Conservation (phyloP, 2,797 vertebrate genomes). For the Gymnothorax reevesii region DNA sequence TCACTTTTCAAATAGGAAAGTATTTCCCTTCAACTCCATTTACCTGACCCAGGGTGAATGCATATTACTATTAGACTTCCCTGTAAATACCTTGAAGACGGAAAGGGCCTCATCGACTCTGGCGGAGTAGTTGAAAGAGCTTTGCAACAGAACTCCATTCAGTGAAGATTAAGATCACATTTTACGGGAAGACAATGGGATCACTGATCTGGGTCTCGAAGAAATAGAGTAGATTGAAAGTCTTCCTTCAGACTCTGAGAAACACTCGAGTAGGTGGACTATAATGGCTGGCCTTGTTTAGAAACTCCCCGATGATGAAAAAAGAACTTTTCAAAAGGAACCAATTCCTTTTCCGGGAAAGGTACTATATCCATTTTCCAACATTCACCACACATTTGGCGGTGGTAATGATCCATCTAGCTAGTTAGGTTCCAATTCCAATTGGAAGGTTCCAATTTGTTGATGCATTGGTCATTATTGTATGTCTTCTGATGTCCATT, state of each 20-base stretch:
- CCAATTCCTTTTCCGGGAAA: slow-evolving; percentile 28
- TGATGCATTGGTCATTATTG: slow-evolving; percentile 30
- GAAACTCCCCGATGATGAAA: slow-evolving; percentile 22
- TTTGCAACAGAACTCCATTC: slow-evolving; percentile 66
- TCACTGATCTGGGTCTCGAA: slow-evolving; percentile 62
- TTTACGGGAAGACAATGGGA: slow-evolving; percentile 64
- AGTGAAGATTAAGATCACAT: slow-evolving; percentile 71
- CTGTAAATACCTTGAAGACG: slow-evolving; percentile 34
- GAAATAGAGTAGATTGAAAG: slow-evolving; percentile 62
- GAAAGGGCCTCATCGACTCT: slow-evolving; percentile 56
- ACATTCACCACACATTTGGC: slow-evolving; percentile 31
- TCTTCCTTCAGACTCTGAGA: slow-evolving; percentile 44
- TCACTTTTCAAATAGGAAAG: not conserved
- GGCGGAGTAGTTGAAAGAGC: slow-evolving; percentile 59
- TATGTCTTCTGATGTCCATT: slow-evolving; percentile 25
- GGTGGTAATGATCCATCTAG: slow-evolving; percentile 21
- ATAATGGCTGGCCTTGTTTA: slow-evolving; percentile 37
- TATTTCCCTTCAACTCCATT: slow-evolving; percentile 20
- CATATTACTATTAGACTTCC: slow-evolving; percentile 35
- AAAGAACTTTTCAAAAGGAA: slow-evolving; percentile 31
- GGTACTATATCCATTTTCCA: slow-evolving; percentile 34
- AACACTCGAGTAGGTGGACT: slow-evolving; percentile 28
- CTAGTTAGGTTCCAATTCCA: slow-evolving; percentile 7
- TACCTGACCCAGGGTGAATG: slow-evolving; percentile 22
- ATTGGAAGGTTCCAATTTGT: slow-evolving; percentile 6